These are phyloP conservation scores for Drosophila nr. perissopoda DNA, from an alignment of 2,888 invertebrate genomes.

Conservation along the genomic window DNA sequence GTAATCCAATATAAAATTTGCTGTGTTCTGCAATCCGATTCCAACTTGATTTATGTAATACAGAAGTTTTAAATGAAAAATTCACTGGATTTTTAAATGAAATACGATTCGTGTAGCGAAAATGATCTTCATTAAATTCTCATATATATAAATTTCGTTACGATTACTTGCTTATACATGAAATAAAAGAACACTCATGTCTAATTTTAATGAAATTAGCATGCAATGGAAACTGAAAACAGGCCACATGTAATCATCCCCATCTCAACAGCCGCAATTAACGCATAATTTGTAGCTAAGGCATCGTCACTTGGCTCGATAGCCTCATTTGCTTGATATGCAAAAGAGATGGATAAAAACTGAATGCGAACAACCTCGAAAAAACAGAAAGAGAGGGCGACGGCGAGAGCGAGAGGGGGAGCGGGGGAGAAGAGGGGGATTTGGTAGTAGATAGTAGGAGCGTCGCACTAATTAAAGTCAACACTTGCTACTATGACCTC, in stretches of 20 bases:
- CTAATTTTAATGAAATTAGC: conserved; percentile 3
- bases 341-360: conserved; percentile 23
- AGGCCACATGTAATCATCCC: conserved; percentile 1
- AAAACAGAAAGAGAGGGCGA: neutral
- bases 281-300: conserved; percentile 60
- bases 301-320: conserved; percentile 53
- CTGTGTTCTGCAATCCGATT: conserved; percentile 6
- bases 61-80: neutral
- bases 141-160: neutral
- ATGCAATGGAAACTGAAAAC: conserved; percentile 2
- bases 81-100: neutral
- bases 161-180: neutral
- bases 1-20: conserved; percentile 18
- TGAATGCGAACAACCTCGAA: conserved; percentile 4
- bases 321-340: conserved; percentile 45
- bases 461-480: conserved; percentile 75
- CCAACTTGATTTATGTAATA: neutral
- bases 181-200: neutral
- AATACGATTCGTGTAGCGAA: neutral
- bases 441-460: neutral
- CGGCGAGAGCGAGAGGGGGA: neutral
- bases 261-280: conserved; percentile 52
- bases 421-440: neutral
- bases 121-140: neutral
- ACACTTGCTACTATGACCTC: conserved; percentile 78